These are phyloP conservation scores for Acanthiza pusilla DNA, from an alignment of 2,797 vertebrate genomes.

Conservation along the genomic window DNA sequence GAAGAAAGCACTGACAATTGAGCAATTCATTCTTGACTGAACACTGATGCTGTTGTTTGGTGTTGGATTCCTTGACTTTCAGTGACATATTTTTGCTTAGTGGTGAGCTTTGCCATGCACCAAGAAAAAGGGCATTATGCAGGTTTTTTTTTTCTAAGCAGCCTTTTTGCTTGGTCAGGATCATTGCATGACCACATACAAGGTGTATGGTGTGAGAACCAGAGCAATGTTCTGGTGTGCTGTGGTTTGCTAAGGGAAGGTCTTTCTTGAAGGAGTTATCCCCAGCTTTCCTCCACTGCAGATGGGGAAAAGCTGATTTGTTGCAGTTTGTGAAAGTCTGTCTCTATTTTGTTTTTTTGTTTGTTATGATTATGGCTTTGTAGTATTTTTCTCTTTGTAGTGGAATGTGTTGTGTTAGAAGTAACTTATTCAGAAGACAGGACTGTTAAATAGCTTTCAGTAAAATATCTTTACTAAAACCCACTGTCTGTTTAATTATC, in stretches of 20 bases:
- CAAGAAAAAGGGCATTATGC: neutral
- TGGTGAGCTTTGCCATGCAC: neutral
- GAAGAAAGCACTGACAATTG: neutral
- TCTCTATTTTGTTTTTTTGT: neutral
- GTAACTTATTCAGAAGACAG: neutral
- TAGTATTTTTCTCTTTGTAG: neutral
- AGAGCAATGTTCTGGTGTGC: neutral
- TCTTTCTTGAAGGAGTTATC: neutral
- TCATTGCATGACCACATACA: rapidly evolving
- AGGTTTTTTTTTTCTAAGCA: neutral
- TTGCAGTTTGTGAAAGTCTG: neutral
- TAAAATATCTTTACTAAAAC: neutral
- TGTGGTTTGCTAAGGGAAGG: neutral
- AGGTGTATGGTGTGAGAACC: neutral
- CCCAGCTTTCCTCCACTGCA: neutral
- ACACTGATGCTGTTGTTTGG: neutral
- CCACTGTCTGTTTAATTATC: neutral
- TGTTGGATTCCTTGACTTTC: neutral
- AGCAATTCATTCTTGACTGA: neutral
- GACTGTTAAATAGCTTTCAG: neutral
- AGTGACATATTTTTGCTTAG: neutral
- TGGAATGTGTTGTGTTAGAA: neutral
- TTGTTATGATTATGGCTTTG: neutral
- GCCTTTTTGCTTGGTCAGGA: neutral
- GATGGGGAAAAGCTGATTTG: neutral